Evolutionary conservation across 2,888 invertebrate genomes (phyloP), one percentile per base, ranked within the genome.

Genomic region (Torymus texanus): DNA sequence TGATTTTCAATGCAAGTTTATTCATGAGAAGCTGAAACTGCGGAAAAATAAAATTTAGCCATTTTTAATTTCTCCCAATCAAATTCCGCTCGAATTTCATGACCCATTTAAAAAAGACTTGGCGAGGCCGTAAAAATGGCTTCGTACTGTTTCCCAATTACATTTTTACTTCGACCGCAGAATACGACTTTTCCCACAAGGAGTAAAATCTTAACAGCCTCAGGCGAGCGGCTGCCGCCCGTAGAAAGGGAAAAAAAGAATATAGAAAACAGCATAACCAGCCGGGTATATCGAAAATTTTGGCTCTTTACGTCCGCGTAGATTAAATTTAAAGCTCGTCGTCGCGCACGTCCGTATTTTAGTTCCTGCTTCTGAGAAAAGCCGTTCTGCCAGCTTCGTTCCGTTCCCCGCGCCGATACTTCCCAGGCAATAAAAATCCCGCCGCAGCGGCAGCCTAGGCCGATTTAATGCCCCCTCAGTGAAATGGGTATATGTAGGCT

Each of bases 141-240:
- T 62, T 41, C n/a, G 59, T 71, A 66, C 29, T 29, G 41, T 53
- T 24, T 41, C 41, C 29, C 72, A 77, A 51, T 53, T 77, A 72
- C 50, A 13, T 2, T 24, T 67, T 58, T 55, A 18, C 14, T 1
- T 16, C 56, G 56, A 16, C 18, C 14, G 11, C 3, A 16, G 66
- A 75, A 75, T 75, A 75, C 29, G 75, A 66, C 78, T 78, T 78
- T 78, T 72, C 72, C 56, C 61, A 18, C 67, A 78, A 68, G 53
- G 55, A 61, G 66, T 73, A 73, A 68, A 66, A 72, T 58, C 11
- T 56, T 78, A 62, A 67, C 24, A 21, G 53, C n/a, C 1, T 8
- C 13, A 24, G 18, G 50, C 53, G 11, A 13, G 29, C 4, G 3
- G 56, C 21, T 29, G 24, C 8, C 29, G 53, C 10, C 41, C n/a